Evolutionary conservation across 1,140 invertebrate species (phyloP), one percentile per base, ranked within the genome.

Genomic region (Drosophila pectinifera): DNA sequence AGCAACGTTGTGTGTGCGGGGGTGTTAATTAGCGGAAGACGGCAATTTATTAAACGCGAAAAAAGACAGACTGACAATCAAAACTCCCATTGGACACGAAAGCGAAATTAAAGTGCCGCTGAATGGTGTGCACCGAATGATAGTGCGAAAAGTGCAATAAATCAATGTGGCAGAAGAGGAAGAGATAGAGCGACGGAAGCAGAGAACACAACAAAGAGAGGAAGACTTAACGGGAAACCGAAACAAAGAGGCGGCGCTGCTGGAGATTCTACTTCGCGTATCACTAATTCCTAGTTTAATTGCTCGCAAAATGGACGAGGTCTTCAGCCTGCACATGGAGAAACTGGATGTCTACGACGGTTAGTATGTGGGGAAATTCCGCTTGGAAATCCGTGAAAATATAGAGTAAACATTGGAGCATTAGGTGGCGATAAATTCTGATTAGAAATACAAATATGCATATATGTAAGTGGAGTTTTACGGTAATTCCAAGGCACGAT

Each of bases 291-390:
- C 63, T 74, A 53, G 24, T 41, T 54, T 54, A 26, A 76, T 58
- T 54, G 64, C 41, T 26, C 28, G n/a, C 14, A 85, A 85, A 79
- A 90, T 90, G 85, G 85, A 90, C 58, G 85, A 90, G 39, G 85
- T 90, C 41, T 90, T 90, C 48, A 85, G 86, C 51, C 53, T 90
- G 39, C 85, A 90, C 68, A 90, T 90, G 85, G 85, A 90, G 28
- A 90, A 90, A 39, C 78, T 90, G 16, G 85, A 90, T 28, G 85
- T 90, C 8, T 90, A 90, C 38, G 85, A 90, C 62, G 85, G 85
- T 89, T 36, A 81, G 85, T 80, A 76, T 22, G 34, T 28, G 4
- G 7, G 18, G 18, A 63, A 63, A 28, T 59, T 61, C 36, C n/a
- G 14, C 34, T 22, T 28, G 20, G 28, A 41, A 58, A 22, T 53